These are phyloP conservation scores for Tympanoctomys barrerae DNA, from an alignment of 2,797 vertebrate genomes.

Conservation along the genomic window DNA sequence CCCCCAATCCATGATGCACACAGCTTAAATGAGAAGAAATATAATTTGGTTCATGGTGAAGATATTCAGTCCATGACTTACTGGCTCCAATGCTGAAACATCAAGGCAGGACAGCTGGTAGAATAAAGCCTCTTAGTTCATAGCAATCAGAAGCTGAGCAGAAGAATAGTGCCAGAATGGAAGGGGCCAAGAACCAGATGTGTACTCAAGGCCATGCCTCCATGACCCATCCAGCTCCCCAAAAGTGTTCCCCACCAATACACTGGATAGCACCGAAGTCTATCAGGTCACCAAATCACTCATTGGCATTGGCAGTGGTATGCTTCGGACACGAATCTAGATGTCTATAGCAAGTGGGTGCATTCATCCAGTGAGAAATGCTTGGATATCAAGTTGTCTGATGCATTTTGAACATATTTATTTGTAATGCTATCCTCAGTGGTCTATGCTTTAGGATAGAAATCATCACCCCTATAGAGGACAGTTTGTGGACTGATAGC, in stretches of 20 bases:
- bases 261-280: not conserved
- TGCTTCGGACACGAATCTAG: not conserved
- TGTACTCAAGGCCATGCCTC: not conserved
- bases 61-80: not conserved
- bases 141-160: not conserved
- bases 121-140: not conserved
- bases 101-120: not conserved
- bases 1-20: not conserved
- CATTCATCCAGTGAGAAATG: fast-evolving
- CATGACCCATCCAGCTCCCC: not conserved
- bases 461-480: not conserved
- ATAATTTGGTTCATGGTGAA: not conserved
- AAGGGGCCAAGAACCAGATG: not conserved
- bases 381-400: not conserved
- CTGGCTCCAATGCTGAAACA: not conserved
- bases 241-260: not conserved
- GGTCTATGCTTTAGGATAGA: not conserved
- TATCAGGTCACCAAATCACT: not conserved
- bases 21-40: not conserved
- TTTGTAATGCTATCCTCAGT: not conserved
- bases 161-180: not conserved
- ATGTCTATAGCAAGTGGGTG: too few species aligned
- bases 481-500: not conserved
- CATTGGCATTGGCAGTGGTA: not conserved
- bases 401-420: fast-evolving